Percentiles rank a stretch among this genome's conserved stretches.
Conservation (phyloP, 2,113 vertebrate species). For the Crotophaga sulcirostris region DNA sequence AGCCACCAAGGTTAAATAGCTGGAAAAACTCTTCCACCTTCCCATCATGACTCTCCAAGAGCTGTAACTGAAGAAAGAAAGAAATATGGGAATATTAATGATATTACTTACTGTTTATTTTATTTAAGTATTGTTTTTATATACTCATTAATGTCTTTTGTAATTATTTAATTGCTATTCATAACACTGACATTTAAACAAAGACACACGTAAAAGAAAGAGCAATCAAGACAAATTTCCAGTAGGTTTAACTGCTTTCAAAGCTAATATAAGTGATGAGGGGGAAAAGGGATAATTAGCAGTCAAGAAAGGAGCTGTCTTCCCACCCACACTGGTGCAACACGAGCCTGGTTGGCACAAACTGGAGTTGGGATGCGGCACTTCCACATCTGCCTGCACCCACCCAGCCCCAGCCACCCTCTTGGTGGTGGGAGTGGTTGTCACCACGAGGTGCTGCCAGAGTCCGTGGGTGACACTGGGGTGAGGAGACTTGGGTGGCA, state of each 20-base stretch:
- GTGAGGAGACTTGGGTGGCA: not conserved
- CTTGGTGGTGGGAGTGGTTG: not conserved
- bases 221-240: not conserved
- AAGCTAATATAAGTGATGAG: not conserved
- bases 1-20: not conserved
- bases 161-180: not conserved
- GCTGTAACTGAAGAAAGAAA: not conserved
- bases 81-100: not conserved
- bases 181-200: not conserved
- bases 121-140: not conserved
- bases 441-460: not conserved
- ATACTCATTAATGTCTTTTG: not conserved
- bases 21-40: not conserved
- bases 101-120: not conserved
- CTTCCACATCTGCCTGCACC: not conserved
- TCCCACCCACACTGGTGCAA: fast-evolving
- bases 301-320: not conserved
- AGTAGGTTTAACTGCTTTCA: not conserved
- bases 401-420: not conserved
- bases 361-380: not conserved
- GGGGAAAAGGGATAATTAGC: not conserved
- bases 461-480: fast-evolving
- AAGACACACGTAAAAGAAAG: not conserved
- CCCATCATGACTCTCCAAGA: not conserved
- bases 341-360: not conserved